These are phyloP conservation scores for Scytalopus superciliaris DNA, from an alignment of 2,113 vertebrate species.

Conservation along the genomic window DNA sequence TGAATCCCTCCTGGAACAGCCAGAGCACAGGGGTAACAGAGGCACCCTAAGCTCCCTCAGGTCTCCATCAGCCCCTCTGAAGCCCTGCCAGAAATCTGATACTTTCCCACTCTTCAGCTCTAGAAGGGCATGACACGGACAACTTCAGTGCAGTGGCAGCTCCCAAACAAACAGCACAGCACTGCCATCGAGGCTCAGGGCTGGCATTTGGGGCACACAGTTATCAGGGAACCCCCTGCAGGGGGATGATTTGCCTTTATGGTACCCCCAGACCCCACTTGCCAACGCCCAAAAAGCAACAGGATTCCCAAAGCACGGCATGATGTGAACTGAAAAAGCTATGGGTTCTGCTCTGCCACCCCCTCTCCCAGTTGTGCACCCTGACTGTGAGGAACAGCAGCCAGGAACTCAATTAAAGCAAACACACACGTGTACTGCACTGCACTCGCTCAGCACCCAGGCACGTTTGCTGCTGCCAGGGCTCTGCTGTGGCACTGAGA, in stretches of 20 bases:
- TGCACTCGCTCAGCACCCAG: background rate
- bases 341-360: background rate
- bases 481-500: background rate
- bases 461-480: background rate
- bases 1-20: background rate
- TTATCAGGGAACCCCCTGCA: background rate
- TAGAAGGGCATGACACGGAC: background rate
- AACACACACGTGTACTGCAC: background rate
- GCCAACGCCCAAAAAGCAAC: background rate
- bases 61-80: background rate
- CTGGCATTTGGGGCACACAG: background rate
- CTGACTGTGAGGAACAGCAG: background rate
- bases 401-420: background rate
- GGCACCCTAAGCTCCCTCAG: background rate
- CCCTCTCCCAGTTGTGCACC: background rate
- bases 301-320: background rate
- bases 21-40: background rate
- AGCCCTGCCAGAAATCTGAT: background rate
- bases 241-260: background rate
- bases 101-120: background rate
- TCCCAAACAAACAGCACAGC: background rate
- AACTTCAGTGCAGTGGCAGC: background rate
- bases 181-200: background rate
- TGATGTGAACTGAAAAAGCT: background rate
- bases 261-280: background rate